Conservation (phyloP, 1,140 invertebrate genomes). For the Lanistes nyassanus region DNA sequence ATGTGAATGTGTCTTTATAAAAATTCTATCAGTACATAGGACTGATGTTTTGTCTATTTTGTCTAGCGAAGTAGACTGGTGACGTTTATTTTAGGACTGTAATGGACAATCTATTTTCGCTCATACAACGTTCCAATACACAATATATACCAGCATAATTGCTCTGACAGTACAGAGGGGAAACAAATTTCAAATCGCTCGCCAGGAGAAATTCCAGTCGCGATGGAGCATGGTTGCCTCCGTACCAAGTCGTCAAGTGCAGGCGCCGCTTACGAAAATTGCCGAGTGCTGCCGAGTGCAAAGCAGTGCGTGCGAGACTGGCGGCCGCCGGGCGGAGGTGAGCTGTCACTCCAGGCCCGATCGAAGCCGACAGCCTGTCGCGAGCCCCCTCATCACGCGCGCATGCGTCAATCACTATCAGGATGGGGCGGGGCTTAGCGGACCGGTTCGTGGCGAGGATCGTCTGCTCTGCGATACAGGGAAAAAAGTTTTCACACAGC, state of each 20-base stretch:
- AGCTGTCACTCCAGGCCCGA: conserved; percentile 12
- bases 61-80: no score
- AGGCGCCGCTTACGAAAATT: not conserved
- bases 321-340: conserved; percentile 2
- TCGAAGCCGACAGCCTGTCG: conserved; percentile 10
- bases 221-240: not conserved
- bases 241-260: not conserved
- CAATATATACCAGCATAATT: not conserved
- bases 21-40: no score
- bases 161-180: not conserved
- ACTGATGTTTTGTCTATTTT: no score
- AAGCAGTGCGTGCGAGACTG: conserved; percentile 4
- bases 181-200: not conserved
- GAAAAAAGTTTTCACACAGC: not conserved
- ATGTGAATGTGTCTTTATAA: no score
- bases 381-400: conserved; percentile 10
- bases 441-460: not conserved
- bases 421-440: conserved; percentile 3
- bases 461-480: not conserved
- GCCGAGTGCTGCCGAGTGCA: not conserved
- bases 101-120: not conserved
- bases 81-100: not conserved
- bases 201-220: not conserved
- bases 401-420: conserved; percentile 11
- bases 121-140: not conserved